Conservation (phyloP, 2,797 vertebrate genomes). For the Hozukius guyotensis region DNA sequence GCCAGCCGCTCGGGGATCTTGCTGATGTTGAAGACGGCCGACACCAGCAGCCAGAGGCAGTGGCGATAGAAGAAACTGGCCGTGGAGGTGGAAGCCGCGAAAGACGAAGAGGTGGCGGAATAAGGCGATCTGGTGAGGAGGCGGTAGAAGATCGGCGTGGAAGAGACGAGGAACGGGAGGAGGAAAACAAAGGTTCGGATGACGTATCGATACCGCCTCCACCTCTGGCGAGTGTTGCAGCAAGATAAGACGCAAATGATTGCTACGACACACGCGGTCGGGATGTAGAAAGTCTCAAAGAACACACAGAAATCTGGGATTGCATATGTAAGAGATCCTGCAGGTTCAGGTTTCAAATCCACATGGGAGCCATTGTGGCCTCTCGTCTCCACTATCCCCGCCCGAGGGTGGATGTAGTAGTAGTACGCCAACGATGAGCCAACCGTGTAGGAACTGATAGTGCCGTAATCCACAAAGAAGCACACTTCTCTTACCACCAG, state of each 20-base stretch:
- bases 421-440: conserved; percentile 78
- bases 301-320: conserved; percentile 55
- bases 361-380: conserved; percentile 40
- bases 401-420: conserved; percentile 80
- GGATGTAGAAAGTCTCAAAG: conserved; percentile 83
- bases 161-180: conserved; percentile 83
- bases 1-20: conserved; percentile 84
- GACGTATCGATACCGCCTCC: conserved; percentile 82
- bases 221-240: conserved; percentile 84
- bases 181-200: conserved; percentile 87
- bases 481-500: conserved; percentile 80
- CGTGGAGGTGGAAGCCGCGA: conserved; percentile 58
- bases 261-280: conserved; percentile 79
- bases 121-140: conserved; percentile 75
- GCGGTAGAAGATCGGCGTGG: conserved; percentile 84
- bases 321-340: neutral
- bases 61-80: conserved; percentile 82
- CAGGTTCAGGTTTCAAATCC: neutral
- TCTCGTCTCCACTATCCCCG: conserved; percentile 55
- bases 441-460: conserved; percentile 80
- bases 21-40: conserved; percentile 85
- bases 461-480: conserved; percentile 86
- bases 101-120: conserved; percentile 47
- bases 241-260: conserved; percentile 85
- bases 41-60: conserved; percentile 85